A percentile compares a stretch with the other conserved stretches of the same genome.
These are phyloP conservation scores for Cirrhinus mrigala DNA, from an alignment of 2,797 vertebrate genomes.

Conservation along the genomic window DNA sequence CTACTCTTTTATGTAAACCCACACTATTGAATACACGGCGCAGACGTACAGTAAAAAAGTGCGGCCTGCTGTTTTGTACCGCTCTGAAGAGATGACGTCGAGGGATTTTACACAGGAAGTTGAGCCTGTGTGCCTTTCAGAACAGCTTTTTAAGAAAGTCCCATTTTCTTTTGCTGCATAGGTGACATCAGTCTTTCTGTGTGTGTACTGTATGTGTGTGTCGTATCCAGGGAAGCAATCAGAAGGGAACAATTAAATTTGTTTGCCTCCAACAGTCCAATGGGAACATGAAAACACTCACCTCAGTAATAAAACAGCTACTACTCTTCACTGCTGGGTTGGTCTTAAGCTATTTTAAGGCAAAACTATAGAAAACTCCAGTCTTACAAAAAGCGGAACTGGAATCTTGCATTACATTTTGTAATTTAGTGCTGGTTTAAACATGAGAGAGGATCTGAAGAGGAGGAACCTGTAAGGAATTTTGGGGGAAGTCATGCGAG, in stretches of 20 bases:
- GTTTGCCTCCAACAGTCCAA: constrained; percentile 50
- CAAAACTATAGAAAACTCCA: constrained; percentile 34
- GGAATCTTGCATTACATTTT: constrained; percentile 33
- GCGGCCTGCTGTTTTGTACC: constrained; percentile 36
- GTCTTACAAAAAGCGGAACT: constrained; percentile 45
- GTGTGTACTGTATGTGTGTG: constrained; percentile 7
- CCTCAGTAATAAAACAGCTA: constrained; percentile 38
- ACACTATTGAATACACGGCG: constrained; percentile 37
- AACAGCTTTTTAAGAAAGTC: constrained; percentile 38
- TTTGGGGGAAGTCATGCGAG: constrained; percentile 49
- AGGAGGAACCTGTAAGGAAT: constrained; percentile 52
- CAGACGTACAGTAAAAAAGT: constrained; percentile 51
- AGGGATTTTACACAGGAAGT: constrained; percentile 48
- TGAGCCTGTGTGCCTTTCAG: constrained; percentile 55
- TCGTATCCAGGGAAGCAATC: constrained; percentile 53
- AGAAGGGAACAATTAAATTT: constrained; percentile 57
- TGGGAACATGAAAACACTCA: neutral
- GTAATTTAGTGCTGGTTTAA: constrained; percentile 35
- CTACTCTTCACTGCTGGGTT: constrained; percentile 8
- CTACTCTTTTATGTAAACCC: constrained; percentile 57
- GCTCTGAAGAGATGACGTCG: constrained; percentile 7
- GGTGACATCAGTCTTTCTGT: constrained; percentile 27
- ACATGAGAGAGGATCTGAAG: constrained; percentile 38
- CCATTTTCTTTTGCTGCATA: constrained; percentile 24
- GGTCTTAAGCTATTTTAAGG: constrained; percentile 5